phyloP scores from a whole-genome alignment of 2,888 invertebrate species.

The Acanthosepion pharaonis region DNA sequence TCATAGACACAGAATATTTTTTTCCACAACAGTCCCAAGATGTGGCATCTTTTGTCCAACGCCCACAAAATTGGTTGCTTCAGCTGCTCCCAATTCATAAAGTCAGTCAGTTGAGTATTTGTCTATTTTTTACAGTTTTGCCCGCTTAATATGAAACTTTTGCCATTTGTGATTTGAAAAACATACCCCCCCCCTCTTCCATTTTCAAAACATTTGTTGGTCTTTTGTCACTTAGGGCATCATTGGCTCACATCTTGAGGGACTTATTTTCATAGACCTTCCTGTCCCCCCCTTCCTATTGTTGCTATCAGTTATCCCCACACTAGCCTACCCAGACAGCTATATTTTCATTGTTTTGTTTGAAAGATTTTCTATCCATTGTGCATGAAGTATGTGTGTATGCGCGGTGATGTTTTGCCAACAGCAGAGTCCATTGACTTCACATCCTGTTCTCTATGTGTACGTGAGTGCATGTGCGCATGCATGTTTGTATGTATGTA shows the following conservation, averaged over 20 bases:
- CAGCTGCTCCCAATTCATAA: not conserved
- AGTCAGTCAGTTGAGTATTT: not conserved
- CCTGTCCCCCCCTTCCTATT: not conserved
- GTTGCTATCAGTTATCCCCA: not conserved
- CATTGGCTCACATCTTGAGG: not conserved
- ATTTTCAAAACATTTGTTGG: not conserved
- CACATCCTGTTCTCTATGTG: not conserved
- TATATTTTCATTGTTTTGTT: conserved; percentile 33
- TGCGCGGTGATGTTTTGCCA: not conserved
- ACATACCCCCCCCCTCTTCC: no score
- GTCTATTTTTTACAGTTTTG: not conserved
- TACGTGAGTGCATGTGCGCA: not conserved
- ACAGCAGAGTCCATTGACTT: not conserved
- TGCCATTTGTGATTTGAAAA: not conserved
- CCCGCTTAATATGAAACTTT: not conserved
- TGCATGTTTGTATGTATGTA: not conserved
- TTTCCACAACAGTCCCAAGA: not conserved
- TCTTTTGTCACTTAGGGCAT: not conserved
- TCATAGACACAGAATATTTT: no score
- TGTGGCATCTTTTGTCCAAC: not conserved
- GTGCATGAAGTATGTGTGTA: not conserved
- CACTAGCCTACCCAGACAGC: not conserved
- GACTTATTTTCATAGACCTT: not conserved
- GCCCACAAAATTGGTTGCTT: not conserved
- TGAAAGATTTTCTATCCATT: not conserved